These are phyloP conservation scores for Apolygus lucorum DNA, from an alignment of 1,140 invertebrate genomes.

Conservation along the genomic window DNA sequence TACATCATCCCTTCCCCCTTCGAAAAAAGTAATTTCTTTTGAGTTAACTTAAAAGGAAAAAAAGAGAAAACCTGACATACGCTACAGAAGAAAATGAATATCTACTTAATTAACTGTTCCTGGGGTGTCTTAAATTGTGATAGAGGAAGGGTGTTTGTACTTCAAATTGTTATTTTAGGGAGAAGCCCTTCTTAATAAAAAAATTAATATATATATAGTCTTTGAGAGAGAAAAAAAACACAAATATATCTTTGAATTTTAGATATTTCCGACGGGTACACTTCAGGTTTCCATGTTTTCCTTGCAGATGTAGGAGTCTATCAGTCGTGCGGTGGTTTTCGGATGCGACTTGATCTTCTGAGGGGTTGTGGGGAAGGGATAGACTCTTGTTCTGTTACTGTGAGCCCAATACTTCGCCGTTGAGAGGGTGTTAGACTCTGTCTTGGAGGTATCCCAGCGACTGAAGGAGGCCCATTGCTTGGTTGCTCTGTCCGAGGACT, in stretches of 20 bases:
- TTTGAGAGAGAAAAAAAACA: too few species aligned
- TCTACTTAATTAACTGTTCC: background rate
- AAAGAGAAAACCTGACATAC: background rate
- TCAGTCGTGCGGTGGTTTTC: background rate
- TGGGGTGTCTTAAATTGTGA: background rate
- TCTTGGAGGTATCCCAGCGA: background rate
- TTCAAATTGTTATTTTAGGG: background rate
- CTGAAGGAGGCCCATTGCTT: background rate
- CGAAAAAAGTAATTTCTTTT: background rate
- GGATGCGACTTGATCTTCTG: background rate
- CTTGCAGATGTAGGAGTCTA: background rate
- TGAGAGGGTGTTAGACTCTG: background rate
- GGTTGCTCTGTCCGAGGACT: background rate
- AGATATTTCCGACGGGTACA: background rate
- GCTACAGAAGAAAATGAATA: background rate
- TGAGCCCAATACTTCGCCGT: background rate
- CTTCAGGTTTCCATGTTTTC: background rate
- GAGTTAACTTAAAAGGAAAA: background rate
- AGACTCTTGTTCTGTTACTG: background rate
- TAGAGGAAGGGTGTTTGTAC: background rate
- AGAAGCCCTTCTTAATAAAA: background rate
- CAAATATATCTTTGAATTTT: background rate
- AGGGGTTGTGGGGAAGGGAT: background rate
- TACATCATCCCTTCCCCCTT: background rate
- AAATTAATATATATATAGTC: background rate